phyloP scores from a whole-genome alignment of 1,140 invertebrate species.

The Chironomus tepperi region DNA sequence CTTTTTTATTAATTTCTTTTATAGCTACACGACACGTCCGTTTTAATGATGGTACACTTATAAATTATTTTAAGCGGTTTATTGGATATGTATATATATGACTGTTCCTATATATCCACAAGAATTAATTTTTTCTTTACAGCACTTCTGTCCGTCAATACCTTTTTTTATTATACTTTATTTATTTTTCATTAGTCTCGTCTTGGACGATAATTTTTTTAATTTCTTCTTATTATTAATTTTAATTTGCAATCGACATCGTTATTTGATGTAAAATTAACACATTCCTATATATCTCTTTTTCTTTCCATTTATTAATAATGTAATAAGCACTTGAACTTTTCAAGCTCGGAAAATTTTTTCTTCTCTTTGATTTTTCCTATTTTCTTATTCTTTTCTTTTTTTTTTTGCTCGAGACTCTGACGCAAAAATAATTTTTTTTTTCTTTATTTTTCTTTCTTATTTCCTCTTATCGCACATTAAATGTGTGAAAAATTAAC shows the following conservation, averaged over 20 bases:
- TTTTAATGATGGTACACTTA: no score
- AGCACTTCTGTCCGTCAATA: neutral
- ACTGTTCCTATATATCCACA: no score
- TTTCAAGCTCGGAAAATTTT: neutral
- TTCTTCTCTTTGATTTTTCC: neutral
- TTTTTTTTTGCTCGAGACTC: neutral
- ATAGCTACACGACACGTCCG: no score
- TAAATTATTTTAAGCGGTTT: no score
- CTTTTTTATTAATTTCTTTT: neutral
- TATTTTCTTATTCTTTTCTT: neutral
- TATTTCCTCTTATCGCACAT: neutral
- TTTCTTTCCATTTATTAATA: conserved; percentile 11
- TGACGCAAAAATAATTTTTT: neutral
- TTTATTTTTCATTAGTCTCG: neutral
- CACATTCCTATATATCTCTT: neutral
- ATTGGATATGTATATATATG: neutral
- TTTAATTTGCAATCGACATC: conserved; percentile 18
- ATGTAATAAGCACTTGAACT: conserved; percentile 20
- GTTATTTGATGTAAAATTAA: neutral
- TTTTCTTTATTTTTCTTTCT: neutral
- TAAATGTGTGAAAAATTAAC: conserved; percentile 1
- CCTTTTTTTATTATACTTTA: neutral
- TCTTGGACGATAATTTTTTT: conserved; percentile 6
- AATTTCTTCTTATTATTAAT: neutral
- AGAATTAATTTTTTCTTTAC: no score